Conservation (phyloP, 1,140 invertebrate genomes). For the Arion vulgaris region DNA sequence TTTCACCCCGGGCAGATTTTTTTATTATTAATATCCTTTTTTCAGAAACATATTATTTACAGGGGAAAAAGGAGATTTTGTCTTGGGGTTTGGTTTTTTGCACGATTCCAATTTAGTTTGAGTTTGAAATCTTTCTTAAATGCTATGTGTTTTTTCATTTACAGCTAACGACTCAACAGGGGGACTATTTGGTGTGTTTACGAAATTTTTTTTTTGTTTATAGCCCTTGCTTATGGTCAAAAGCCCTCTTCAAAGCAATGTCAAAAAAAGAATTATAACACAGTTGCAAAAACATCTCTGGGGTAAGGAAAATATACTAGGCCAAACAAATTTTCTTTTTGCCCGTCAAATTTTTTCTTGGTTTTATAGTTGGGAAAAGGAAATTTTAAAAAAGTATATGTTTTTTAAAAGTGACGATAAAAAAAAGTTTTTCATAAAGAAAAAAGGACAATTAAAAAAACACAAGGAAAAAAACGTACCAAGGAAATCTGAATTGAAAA, state of each 20-base stretch:
- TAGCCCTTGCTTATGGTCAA: conserved; percentile 48
- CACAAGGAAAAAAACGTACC: too few relatives aligned
- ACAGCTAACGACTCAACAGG: conserved; percentile 37
- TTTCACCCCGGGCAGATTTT: conserved; percentile 54
- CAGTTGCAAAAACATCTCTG: background rate
- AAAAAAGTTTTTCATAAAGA: too few relatives aligned
- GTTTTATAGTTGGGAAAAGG: too few relatives aligned
- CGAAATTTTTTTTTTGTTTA: conserved; percentile 49
- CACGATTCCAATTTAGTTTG: conserved; percentile 45
- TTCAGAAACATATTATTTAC: conserved; percentile 3
- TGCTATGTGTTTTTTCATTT: conserved; percentile 52
- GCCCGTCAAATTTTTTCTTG: too few relatives aligned
- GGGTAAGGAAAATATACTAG: background rate
- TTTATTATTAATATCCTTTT: conserved; percentile 55
- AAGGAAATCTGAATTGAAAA: too few relatives aligned
- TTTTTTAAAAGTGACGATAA: too few relatives aligned
- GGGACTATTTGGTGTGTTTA: too few relatives aligned
- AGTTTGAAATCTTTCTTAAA: conserved; percentile 46
- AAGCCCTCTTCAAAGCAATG: background rate
- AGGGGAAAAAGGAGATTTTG: background rate
- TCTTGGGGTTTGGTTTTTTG: conserved; percentile 43
- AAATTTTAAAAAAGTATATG: too few relatives aligned
- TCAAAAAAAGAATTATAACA: background rate
- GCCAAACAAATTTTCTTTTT: background rate
- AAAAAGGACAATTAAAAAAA: too few relatives aligned